These are phyloP conservation scores for Epistrophella euchroma DNA, from an alignment of 2,888 invertebrate genomes.

Conservation along the genomic window DNA sequence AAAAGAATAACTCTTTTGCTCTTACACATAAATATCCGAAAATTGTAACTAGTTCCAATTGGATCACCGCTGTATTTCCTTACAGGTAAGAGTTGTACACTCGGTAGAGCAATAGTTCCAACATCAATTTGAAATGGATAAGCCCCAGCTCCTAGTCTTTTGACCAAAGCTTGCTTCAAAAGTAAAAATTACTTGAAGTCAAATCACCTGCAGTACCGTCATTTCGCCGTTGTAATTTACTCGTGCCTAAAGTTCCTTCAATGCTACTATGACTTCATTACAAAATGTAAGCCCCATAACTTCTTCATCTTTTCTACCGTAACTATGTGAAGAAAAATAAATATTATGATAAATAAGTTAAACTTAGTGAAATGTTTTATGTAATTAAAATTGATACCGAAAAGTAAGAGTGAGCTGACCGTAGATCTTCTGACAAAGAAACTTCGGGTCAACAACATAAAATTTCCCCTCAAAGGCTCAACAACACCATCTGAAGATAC, in stretches of 20 bases:
- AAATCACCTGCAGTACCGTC: conserved; percentile 89
- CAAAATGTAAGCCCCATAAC: conserved; percentile 98
- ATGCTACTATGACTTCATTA: conserved; percentile 96
- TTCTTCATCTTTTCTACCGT: conserved; percentile 97
- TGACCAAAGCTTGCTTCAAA: conserved; percentile 89
- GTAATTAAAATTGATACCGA: conserved; percentile 85
- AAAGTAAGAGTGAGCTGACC: conserved; percentile 95
- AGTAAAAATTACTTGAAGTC: not conserved
- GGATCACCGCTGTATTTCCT: conserved; percentile 94
- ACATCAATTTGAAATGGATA: conserved; percentile 91
- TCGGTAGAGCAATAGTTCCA: conserved; percentile 91
- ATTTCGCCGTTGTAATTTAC: conserved; percentile 84
- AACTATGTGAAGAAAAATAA: conserved; percentile 84
- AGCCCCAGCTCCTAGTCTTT: conserved; percentile 89
- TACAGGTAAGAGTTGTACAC: conserved; percentile 93
- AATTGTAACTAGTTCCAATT: conserved; percentile 93
- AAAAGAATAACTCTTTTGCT: not conserved
- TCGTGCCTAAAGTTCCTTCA: conserved; percentile 91
- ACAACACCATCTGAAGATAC: conserved; percentile 89
- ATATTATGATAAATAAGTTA: not conserved
- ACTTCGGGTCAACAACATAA: conserved; percentile 92
- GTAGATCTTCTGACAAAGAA: conserved; percentile 89
- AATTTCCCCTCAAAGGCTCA: conserved; percentile 93
- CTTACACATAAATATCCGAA: conserved; percentile 91
- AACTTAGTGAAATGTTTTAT: not conserved